A percentile compares a stretch with the other conserved stretches of the same genome.
phyloP scores from a whole-genome alignment of 2,888 invertebrate genomes.

The Rhingia campestris region DNA sequence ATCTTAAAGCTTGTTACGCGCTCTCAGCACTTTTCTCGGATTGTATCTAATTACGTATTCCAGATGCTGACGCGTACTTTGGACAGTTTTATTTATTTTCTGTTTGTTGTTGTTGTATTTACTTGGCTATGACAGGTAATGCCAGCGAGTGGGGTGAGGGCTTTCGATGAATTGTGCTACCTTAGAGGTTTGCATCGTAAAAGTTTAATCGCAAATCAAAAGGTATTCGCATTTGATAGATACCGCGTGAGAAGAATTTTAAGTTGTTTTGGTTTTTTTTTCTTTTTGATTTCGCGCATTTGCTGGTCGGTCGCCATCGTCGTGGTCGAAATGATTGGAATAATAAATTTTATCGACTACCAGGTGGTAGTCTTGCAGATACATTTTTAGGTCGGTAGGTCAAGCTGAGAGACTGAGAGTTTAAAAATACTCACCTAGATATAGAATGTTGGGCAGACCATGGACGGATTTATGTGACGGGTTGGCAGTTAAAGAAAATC shows the following conservation, averaged over 20 bases:
- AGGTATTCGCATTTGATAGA: conserved; percentile 68
- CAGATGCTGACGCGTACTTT: conserved; percentile 48
- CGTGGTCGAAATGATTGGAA: conserved; percentile 62
- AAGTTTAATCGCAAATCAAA: conserved; percentile 73
- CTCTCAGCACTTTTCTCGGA: conserved; percentile 14
- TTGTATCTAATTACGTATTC: conserved; percentile 69
- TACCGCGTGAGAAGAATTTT: conserved; percentile 55
- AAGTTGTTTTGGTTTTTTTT: conserved; percentile 10
- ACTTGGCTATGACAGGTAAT: conserved; percentile 5
- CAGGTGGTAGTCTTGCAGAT: conserved; percentile 51
- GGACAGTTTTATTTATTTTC: conserved; percentile 40
- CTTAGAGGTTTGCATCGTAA: conserved; percentile 36
- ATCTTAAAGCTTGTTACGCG: conserved; percentile 44
- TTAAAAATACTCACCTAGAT: conserved; percentile 11
- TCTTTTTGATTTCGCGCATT: not conserved
- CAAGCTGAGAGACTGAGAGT: conserved; percentile 9
- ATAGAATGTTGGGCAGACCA: not conserved
- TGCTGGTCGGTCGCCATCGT: conserved; percentile 15
- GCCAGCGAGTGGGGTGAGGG: conserved; percentile 20
- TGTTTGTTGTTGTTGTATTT: conserved; percentile 12
- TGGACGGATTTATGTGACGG: conserved; percentile 10
- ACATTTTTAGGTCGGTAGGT: conserved; percentile 61
- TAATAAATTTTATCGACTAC: conserved; percentile 67
- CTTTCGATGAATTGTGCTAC: conserved; percentile 6
- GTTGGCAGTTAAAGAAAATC: conserved; percentile 14